A percentile compares a stretch with the other conserved stretches of the same genome.
These are phyloP conservation scores for Pogona vitticeps DNA, from an alignment of 2,113 vertebrate species.

Conservation along the genomic window DNA sequence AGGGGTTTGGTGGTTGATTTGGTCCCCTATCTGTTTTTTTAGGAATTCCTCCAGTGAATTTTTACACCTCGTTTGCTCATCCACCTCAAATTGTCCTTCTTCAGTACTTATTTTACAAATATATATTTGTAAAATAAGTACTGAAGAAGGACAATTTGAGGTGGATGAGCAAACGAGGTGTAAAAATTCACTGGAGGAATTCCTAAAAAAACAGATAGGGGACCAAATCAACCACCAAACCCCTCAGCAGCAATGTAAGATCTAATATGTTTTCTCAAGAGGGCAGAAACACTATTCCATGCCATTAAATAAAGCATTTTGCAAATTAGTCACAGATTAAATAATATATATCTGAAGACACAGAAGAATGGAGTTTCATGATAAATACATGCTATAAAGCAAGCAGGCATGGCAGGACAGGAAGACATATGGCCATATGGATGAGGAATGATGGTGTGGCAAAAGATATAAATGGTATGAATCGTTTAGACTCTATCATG, in stretches of 20 bases:
- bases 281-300: neutral
- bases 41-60: neutral
- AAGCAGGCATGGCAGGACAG: constrained; percentile 47
- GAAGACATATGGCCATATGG: constrained; percentile 64
- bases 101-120: constrained; percentile 41
- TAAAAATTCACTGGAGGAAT: neutral
- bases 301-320: neutral
- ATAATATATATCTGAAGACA: constrained; percentile 28
- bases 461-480: constrained; percentile 76
- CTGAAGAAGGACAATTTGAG: constrained; percentile 30
- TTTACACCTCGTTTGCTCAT: neutral
- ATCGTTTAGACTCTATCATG: constrained; percentile 38
- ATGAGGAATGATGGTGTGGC: constrained; percentile 55
- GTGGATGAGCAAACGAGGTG: neutral
- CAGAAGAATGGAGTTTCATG: constrained; percentile 32
- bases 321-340: constrained; percentile 1
- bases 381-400: constrained; percentile 67
- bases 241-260: neutral
- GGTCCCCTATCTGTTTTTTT: neutral
- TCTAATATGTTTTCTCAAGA: neutral
- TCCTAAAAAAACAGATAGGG: neutral
- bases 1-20: neutral
- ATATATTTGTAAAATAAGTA: constrained; percentile 45
- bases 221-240: neutral
- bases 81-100: constrained; percentile 27